These are phyloP conservation scores for Hylomyscus alleni DNA, from an alignment of 2,797 vertebrate species.

Conservation along the genomic window DNA sequence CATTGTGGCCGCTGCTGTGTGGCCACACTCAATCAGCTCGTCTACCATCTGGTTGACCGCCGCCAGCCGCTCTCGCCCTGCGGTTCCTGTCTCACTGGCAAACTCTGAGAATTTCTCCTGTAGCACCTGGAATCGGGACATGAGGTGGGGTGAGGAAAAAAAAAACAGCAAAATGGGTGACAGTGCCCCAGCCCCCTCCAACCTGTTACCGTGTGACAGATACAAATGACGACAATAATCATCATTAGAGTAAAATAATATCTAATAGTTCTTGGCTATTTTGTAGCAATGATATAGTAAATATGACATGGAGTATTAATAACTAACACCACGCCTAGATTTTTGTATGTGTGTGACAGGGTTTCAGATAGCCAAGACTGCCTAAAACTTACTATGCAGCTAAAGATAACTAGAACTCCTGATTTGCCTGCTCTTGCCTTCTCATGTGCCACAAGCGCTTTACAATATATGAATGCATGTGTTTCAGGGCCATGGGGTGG, in stretches of 20 bases:
- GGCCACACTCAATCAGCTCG: constrained; percentile 97
- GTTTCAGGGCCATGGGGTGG: background rate
- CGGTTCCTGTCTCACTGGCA: constrained; percentile 92
- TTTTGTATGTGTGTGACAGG: background rate
- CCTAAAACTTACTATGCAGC: background rate
- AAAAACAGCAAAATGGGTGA: background rate
- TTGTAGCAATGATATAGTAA: background rate
- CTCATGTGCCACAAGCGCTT: background rate
- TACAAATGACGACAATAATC: background rate
- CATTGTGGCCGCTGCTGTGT: constrained; percentile 95
- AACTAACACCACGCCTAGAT: background rate
- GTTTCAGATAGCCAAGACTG: background rate
- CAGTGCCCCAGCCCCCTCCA: background rate
- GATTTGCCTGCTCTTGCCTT: background rate
- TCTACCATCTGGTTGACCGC: constrained; percentile 98
- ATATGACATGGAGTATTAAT: background rate
- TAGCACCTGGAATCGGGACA: constrained; percentile 85
- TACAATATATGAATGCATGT: background rate
- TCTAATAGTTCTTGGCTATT: background rate
- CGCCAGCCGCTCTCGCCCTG: constrained; percentile 94
- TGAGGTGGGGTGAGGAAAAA: accelerated
- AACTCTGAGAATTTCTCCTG: constrained; percentile 98
- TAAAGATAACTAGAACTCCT: background rate
- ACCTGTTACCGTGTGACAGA: background rate
- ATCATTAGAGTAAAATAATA: background rate